Evolutionary conservation across 2,797 vertebrate species (phyloP).

Genomic region (Enteromius trimaculatus): DNA sequence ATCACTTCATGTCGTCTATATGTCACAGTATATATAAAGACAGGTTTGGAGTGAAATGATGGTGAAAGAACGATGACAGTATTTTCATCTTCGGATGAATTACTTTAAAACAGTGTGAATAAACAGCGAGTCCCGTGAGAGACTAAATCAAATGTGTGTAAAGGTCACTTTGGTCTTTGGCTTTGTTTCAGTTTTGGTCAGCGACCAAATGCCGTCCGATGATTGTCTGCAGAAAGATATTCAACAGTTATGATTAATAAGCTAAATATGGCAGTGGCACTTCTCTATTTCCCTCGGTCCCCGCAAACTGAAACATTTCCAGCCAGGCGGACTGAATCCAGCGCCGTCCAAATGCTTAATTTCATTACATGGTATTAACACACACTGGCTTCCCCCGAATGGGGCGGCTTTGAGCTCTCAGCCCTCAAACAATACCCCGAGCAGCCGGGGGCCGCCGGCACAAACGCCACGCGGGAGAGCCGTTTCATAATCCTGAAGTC

Average conservation of each 20-base stretch:
- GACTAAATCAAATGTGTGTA: neutral
- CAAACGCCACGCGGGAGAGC: slow-evolving; percentile 85
- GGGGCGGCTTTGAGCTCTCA: slow-evolving; percentile 89
- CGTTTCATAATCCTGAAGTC: slow-evolving; percentile 97
- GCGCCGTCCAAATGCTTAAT: slow-evolving; percentile 93
- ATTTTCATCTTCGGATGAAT: neutral
- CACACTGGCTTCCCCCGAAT: slow-evolving; percentile 90
- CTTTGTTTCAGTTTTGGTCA: slow-evolving; percentile 38
- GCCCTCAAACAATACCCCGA: slow-evolving; percentile 89
- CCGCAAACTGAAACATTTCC: slow-evolving; percentile 69
- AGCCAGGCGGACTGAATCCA: slow-evolving; percentile 93
- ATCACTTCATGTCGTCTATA: neutral
- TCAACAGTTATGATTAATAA: slow-evolving; percentile 58
- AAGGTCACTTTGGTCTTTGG: neutral
- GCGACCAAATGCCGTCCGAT: neutral
- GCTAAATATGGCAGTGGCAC: slow-evolving; percentile 48
- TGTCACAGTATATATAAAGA: neutral
- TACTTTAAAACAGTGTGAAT: neutral
- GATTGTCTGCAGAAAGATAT: slow-evolving; percentile 27
- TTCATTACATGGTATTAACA: slow-evolving; percentile 92
- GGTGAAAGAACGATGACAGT: neutral
- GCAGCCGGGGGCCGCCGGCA: slow-evolving; percentile 85
- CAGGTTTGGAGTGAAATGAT: neutral
- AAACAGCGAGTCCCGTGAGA: slow-evolving; percentile 5
- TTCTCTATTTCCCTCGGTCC: slow-evolving; percentile 67